Base-by-base conservation (phyloP, 2,797 vertebrate genomes). In the Syngnathus acus region DNA sequence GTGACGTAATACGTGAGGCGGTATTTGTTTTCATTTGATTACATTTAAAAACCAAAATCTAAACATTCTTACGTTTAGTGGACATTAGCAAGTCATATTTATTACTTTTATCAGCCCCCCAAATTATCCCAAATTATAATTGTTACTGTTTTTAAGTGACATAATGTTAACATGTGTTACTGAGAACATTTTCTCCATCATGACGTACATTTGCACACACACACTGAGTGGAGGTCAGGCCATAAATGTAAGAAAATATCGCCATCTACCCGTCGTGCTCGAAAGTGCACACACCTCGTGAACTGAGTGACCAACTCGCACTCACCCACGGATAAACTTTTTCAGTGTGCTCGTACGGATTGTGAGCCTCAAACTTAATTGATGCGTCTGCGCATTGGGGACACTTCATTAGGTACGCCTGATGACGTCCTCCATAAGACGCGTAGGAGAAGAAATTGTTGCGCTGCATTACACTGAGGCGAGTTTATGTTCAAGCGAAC, bases 211-310 rank as follows among this genome's bases (percentile, higher is more conserved):
- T 71, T 63, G 7, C 26, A 6, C 26, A 10, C n/a, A 38, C 16
- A 4, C 16, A 9, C 37, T 32, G 13, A 8, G 19, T n/a, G 11
- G 3, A 57, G 9, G 26, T 26, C 26, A 19, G 90, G 87, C 89
- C 92, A 92, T 93, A 98, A 96, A 97, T 95, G 94, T 98, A 92
- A 95, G 95, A 97, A 96, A 97, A 98, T 93, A 95, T 94, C 97
- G 96, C 96, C 96, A 98, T 97, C 96, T 99, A 99, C 95, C 96
- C 92, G 96, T 92, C 92, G 90, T 89, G 91, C 90, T 89, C 87
- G 95, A 95, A 95, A 99, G 94, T 99, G 96, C 95, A 94, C 71
- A 69, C 71, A 81, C 94, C 94, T 90, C 82, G 81, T 90, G 91
- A 93, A 93, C 92, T 92, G 87, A 90, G 65, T 32, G 32, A 39